phyloP scores from a whole-genome alignment of 2,888 invertebrate species.

The Cecidostiba fungosa region DNA sequence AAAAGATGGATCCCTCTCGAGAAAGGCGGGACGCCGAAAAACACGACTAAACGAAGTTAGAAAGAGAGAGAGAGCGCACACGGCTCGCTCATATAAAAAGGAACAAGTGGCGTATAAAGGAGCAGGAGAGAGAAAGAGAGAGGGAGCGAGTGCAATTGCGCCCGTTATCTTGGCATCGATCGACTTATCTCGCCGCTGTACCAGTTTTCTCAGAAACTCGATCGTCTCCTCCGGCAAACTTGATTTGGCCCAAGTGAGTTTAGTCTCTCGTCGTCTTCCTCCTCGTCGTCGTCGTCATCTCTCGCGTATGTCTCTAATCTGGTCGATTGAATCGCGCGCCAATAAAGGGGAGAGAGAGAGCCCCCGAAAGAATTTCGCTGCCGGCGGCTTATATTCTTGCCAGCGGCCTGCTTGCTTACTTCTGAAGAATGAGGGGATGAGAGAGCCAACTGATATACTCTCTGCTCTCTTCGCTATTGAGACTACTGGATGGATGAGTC shows the following conservation, averaged over 20 bases:
- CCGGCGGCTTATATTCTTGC: background rate
- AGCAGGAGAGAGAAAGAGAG: background rate
- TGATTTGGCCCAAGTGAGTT: constrained; percentile 56
- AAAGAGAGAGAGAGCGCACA: background rate
- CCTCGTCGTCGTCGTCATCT: constrained; percentile 26
- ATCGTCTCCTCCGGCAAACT: constrained; percentile 44
- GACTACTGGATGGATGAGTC: background rate
- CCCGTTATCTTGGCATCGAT: constrained; percentile 50
- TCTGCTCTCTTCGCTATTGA: background rate
- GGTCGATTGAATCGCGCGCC: constrained; percentile 45
- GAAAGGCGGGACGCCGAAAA: background rate
- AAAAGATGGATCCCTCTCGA: background rate
- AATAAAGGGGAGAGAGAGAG: constrained; percentile 9
- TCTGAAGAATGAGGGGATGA: background rate
- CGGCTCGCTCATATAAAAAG: constrained; percentile 2
- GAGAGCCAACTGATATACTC: constrained; percentile 2
- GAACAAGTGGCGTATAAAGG: constrained; percentile 16
- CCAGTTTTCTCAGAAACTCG: constrained; percentile 55
- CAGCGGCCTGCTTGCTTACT: background rate
- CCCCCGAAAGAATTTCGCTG: background rate
- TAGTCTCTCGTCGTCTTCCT: constrained; percentile 12
- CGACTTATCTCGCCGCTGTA: constrained; percentile 52
- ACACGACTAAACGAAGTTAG: constrained; percentile 18
- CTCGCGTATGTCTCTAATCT: constrained; percentile 50
- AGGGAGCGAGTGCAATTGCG: constrained; percentile 45